Evolutionary conservation across 1,140 invertebrate species (phyloP), one percentile per base, ranked within the genome.

Genomic region (Sycophaga agraensis): DNA sequence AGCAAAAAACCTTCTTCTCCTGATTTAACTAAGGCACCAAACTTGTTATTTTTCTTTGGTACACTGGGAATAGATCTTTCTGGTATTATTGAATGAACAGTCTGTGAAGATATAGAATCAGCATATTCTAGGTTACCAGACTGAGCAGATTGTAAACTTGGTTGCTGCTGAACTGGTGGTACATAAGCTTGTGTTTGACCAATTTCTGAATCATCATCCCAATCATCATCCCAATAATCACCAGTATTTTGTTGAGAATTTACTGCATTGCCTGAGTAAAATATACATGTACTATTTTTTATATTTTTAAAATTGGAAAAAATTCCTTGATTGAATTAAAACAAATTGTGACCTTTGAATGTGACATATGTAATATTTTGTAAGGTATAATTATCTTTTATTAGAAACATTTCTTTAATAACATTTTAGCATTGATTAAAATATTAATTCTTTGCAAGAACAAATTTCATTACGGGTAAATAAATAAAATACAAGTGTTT

Each of bases 1-100:
- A 98, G 85, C 65, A 99, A 87, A 77, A 94, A 99, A 61, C 91
- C 92, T 72, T 97, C 94, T 58, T 92, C 91, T 22, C 93, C 92
- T 43, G 91, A 89, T 81, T 97, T 97, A 9, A 93, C 92, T 78
- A 96, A 92, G 19, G 88, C 89, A 16, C 94, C 94, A 85, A 98
- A 98, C 79, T 90, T 91, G 64, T 89, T 86, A 77, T 87, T 92
- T 79, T 91, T 93, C 73, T 89, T 85, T 67, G 86, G 85, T 59
- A 90, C 83, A 46, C 71, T 79, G 19, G 78, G 70, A 59, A 79
- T 73, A 37, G 71, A 86, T 84, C 61, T 84, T 79, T 76, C 85
- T 74, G 73, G 83, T 79, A 77, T 86, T 78, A 77, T 71, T 19
- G 67, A 83, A 63, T 81, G 78, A 53, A 77, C 67, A 8, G 68